Base-by-base conservation (phyloP, 2,113 vertebrate species). In the Thunnus thynnus region DNA sequence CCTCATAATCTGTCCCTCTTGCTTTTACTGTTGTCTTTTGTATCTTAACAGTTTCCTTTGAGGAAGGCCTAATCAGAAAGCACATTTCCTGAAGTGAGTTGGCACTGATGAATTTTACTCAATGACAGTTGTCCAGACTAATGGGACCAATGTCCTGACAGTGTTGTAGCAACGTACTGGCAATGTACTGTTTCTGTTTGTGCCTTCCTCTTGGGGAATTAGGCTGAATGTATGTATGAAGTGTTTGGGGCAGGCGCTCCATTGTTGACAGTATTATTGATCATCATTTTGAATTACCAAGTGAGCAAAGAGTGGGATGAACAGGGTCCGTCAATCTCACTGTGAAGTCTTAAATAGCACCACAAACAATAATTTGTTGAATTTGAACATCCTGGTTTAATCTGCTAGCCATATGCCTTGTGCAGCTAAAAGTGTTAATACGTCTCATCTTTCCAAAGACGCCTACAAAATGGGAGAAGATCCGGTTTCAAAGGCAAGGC, bases 161-260 rank as follows among this genome's bases (percentile, higher is more conserved):
- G 87, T 75, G 89, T 90, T 88, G 88, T 88, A 90, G 91, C 80
- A 79, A 83, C 47, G 3, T 80, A 86, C 88, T 89, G 83, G 79
- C 90, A 78, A 76, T 80, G 81, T 87, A 80, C 81, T 30, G 82
- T 61, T 73, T 87, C 78, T 69, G 85, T 82, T 88, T 88, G 56
- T 56, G 82, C 51, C 81, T 88, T 94, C 84, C 88, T 92, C 80
- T 61, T 75, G 25, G 86, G 67, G 61, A 83, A 87, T 82, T 65
- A 72, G 92, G 94, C 93, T 95, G 94, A 95, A 94, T 95, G 93
- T 93, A 94, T 84, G 92, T 91, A 95, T 96, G 94, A 96, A 95
- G 94, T 94, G 95, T 95, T 92, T 89, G 87, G 94, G 86, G 91
- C 89, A 18, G 68, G 72, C 20, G 83, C 90, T 90, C 92, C 89